Conservation (phyloP, 2,888 invertebrate species). For the Drosophila longiperda region DNA sequence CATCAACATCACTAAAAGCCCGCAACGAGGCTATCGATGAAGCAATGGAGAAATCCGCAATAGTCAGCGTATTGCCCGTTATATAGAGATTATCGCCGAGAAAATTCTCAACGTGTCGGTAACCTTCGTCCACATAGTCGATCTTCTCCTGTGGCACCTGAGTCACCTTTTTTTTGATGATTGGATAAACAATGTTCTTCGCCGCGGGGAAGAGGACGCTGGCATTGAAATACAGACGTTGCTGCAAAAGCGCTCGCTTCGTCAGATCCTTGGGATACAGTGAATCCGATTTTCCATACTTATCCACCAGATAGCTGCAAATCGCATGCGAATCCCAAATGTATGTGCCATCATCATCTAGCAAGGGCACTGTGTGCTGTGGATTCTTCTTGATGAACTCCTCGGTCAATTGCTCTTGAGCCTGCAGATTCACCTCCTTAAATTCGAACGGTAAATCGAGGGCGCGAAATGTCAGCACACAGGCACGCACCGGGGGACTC, state of each 20-base stretch:
- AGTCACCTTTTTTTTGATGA: slow-evolving; percentile 29
- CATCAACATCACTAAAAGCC: slow-evolving; percentile 45
- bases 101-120: slow-evolving; percentile 48
- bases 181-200: slow-evolving; percentile 43
- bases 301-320: slow-evolving; percentile 85
- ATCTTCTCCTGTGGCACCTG: slow-evolving; percentile 56
- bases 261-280: slow-evolving; percentile 87
- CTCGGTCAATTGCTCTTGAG: slow-evolving; percentile 59
- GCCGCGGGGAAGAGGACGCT: slow-evolving; percentile 75
- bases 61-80: slow-evolving; percentile 48
- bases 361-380: slow-evolving; percentile 84
- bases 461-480: slow-evolving; percentile 87
- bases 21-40: slow-evolving; percentile 49
- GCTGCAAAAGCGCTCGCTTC: slow-evolving; percentile 85
- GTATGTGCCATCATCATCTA: slow-evolving; percentile 75
- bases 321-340: slow-evolving; percentile 86
- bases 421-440: slow-evolving; percentile 50
- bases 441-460: slow-evolving; percentile 86
- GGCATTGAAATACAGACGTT: slow-evolving; percentile 86
- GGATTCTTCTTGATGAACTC: slow-evolving; percentile 86
- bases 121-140: slow-evolving; percentile 45
- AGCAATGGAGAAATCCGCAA: slow-evolving; percentile 61
- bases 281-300: slow-evolving; percentile 86
- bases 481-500: slow-evolving; percentile 88
- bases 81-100: slow-evolving; percentile 49